Conservation (phyloP, 2,113 vertebrate genomes). For the Geococcyx californianus region DNA sequence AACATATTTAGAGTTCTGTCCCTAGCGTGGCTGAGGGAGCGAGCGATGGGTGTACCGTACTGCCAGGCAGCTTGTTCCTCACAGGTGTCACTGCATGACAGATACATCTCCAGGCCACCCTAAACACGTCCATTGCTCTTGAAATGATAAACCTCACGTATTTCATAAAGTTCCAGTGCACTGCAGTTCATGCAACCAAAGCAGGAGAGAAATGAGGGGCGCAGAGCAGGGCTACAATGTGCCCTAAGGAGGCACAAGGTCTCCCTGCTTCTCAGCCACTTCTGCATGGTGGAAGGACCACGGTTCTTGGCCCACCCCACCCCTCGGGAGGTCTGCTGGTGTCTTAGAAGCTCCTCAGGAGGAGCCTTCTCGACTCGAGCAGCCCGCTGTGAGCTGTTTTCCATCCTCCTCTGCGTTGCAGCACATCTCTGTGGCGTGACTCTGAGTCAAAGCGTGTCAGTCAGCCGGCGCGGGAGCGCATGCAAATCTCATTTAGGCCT, state of each 20-base stretch:
- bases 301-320: fast-evolving
- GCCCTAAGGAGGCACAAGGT: background rate
- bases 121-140: background rate
- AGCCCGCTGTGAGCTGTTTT: background rate
- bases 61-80: background rate
- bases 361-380: background rate
- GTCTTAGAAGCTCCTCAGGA: background rate
- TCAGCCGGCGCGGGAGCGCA: background rate
- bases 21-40: background rate
- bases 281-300: background rate
- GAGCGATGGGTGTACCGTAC: background rate
- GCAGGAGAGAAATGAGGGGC: background rate
- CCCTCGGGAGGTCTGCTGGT: background rate
- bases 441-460: conserved; percentile 33
- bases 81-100: background rate
- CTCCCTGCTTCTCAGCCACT: background rate
- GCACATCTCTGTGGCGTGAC: background rate
- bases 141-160: background rate
- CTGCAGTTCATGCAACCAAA: background rate
- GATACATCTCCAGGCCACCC: background rate
- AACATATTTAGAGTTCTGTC: background rate
- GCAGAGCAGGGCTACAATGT: fast-evolving
- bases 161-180: background rate
- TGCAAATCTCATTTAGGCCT: background rate
- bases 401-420: background rate